These are phyloP conservation scores for Hylaeus volcanicus DNA, from an alignment of 1,140 invertebrate genomes.

Conservation along the genomic window DNA sequence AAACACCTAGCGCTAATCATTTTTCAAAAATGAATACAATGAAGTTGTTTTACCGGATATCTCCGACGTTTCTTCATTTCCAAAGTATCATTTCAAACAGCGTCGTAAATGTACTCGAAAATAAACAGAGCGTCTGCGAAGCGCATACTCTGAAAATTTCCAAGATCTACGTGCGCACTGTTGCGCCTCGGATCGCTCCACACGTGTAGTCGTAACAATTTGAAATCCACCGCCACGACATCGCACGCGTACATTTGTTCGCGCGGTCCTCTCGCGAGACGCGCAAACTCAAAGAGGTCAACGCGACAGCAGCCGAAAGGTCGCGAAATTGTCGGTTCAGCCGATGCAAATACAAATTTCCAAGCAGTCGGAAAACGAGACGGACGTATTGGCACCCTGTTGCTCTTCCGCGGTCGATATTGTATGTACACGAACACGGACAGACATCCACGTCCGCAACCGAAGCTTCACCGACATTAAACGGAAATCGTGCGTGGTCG, in stretches of 20 bases:
- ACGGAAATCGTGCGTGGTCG: neutral
- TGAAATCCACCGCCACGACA: neutral
- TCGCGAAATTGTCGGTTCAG: conserved; percentile 15
- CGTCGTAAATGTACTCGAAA: no score
- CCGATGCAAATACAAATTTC: conserved; percentile 16
- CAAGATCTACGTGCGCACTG: conserved; percentile 50
- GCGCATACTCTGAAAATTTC: conserved; percentile 33
- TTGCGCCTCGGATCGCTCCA: conserved; percentile 31
- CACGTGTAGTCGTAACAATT: neutral
- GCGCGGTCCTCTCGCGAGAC: neutral
- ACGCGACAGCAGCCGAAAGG: no score
- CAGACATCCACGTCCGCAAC: no score
- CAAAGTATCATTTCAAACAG: no score
- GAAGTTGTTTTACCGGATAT: no score
- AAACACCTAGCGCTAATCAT: no score
- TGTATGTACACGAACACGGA: neutral
- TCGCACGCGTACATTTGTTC: neutral
- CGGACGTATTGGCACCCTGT: conserved; percentile 58
- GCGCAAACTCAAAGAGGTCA: no score
- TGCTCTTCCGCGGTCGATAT: conserved; percentile 35
- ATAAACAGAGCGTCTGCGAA: neutral
- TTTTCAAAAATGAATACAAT: no score
- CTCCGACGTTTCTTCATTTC: no score
- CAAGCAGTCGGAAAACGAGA: conserved; percentile 29
- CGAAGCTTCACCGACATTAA: neutral